These are phyloP conservation scores for Lophius piscatorius DNA, from an alignment of 2,113 vertebrate species.

Conservation along the genomic window DNA sequence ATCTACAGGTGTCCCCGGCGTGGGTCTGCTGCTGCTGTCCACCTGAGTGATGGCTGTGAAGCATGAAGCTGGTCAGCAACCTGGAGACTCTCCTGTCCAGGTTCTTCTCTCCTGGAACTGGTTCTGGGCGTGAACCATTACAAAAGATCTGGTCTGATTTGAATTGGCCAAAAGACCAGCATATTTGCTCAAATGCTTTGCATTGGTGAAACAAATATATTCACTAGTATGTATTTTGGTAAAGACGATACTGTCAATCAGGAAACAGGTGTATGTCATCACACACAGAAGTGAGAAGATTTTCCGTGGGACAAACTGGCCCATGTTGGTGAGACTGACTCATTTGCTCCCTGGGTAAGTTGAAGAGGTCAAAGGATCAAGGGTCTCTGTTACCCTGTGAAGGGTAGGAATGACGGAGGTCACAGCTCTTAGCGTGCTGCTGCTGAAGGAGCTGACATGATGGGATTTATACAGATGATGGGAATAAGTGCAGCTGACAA, in stretches of 20 bases:
- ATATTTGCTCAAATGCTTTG: no score
- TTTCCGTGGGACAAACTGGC: conserved; percentile 15
- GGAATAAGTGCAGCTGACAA: conserved; percentile 2
- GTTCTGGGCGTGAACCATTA: conserved; percentile 79
- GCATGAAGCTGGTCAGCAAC: conserved; percentile 63
- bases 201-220: no score
- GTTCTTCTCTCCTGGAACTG: conserved; percentile 66
- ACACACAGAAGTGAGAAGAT: conserved; percentile 7
- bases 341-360: conserved; percentile 32
- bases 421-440: conserved; percentile 22
- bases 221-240: no score
- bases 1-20: conserved; percentile 55
- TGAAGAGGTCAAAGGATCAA: conserved; percentile 37
- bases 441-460: neutral
- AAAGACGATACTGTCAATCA: no score
- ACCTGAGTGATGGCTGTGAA: conserved; percentile 79
- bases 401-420: conserved; percentile 35
- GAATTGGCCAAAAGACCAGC: no score
- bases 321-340: conserved; percentile 12
- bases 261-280: no score
- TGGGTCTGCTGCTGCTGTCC: conserved; percentile 69
- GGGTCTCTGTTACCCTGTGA: no score
- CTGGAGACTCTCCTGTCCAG: conserved; percentile 54
- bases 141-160: conserved; percentile 79
- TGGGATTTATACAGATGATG: conserved; percentile 4